Evolutionary conservation across 2,113 vertebrate species (phyloP), one percentile per base, ranked within the genome.

Genomic region (Crypturellus undulatus): DNA sequence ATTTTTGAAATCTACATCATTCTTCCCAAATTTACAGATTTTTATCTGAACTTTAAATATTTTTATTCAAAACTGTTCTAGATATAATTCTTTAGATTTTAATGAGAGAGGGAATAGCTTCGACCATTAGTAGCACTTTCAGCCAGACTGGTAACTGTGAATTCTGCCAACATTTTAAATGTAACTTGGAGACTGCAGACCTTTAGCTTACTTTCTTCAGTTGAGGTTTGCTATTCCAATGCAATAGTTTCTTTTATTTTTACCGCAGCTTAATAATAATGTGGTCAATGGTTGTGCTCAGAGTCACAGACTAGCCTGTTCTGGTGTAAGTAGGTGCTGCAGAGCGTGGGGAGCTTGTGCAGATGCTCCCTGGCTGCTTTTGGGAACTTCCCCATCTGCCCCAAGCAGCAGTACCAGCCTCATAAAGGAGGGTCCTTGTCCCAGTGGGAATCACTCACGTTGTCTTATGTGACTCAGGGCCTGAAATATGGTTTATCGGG

Each of bases 291-390:
- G 54, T 60, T 51, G 84, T 60, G 64, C 51, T 63, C 14, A 30
- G 60, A 65, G 52, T 91, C 34, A 72, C 51, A 22, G 84, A 60
- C 67, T 91, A 59, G 79, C 73, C 45, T 73, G 36, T 70, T 8
- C 16, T 24, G 68, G 1, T 42, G 28, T 79, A 87, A 81, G 13
- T 78, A 82, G 51, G 71, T 94, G 43, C 70, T 42, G 47, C 60
- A 89, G 90, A 92, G 75, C 28, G 34, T 47, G 1, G 38, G 60
- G 79, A 88, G 6, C 60, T 68, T 13, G 30, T 72, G 6, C 88
- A 90, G 88, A 72, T 93, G 87, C 84, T 88, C n/a, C 24, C 45
- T 36, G 34, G 49, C 26, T 71, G 93, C 87, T 93, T 67, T 32
- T 84, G 79, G 79, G 87, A 86, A 30, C 38, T 65, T 63, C 75